Base-by-base conservation (phyloP, 2,888 invertebrate genomes). In the Syrphus vitripennis region DNA sequence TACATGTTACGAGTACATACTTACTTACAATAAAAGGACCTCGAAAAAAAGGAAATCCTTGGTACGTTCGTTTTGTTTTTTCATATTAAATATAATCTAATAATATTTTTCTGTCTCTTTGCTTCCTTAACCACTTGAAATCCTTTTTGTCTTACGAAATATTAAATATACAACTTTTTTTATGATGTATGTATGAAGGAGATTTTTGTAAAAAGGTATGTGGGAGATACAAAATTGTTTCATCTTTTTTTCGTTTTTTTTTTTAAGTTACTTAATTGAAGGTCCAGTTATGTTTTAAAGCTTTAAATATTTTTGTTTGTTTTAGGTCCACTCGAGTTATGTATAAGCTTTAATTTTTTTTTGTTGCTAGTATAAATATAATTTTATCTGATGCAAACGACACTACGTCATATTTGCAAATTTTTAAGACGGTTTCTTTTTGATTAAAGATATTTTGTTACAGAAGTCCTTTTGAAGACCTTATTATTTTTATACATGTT, bases 401-500 rank as follows among this genome's bases (percentile, higher is more conserved):
- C 21, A 31, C 4, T 26, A n/a, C n/a, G 19, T 26, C 12, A 59
- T 24, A 7, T 31, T 57, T 26, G 37, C 57, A 57, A 29, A 48
- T 67, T 45, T 45, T 53, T 34, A 45, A 71, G 74, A 80, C 69
- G 70, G 57, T 37, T 82, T 9, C 34, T 24, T 37, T 26, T 55
- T 10, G n/a, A 40, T 24, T 14, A 24, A 34, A 37, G n/a, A 21
- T 12, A 24, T 24, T 7, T 16, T 7, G n/a, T n/a, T 21, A 10
- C 10, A 24, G 19, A 40, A 59, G 21, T 29, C 19, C 19, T n/a
- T 50, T 59, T 40, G 14, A 19, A 4, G 26, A 55, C 37, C 42
- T 34, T n/a, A 7, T 19, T 50, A 24, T 59, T 67, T 61, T 89
- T 91, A 91, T 72, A 92, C 91, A 87, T 91, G 90, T 63, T 91